phyloP scores from a whole-genome alignment of 2,797 vertebrate species.

The Hippocampus kuda region DNA sequence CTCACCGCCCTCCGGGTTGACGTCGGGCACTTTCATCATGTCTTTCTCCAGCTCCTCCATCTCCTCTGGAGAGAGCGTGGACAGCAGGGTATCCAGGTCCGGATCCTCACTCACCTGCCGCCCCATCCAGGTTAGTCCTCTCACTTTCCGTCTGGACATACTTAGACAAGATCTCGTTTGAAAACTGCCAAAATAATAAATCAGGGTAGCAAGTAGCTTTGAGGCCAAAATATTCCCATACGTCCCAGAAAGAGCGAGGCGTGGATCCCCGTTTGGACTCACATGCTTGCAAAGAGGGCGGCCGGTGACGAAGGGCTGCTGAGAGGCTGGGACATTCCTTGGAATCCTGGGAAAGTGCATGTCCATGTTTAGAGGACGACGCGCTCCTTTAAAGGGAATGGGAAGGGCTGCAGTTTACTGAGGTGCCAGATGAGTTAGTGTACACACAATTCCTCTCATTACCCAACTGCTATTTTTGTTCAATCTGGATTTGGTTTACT shows the following conservation, averaged over 20 bases:
- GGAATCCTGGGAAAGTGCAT: constrained; percentile 88
- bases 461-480: constrained; percentile 42
- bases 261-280: constrained; percentile 47
- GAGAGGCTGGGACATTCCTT: constrained; percentile 92
- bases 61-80: constrained; percentile 90
- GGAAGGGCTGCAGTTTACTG: constrained; percentile 70
- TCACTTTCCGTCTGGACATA: constrained; percentile 78
- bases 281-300: constrained; percentile 34
- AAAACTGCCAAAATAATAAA: constrained; percentile 9
- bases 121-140: constrained; percentile 78
- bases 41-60: constrained; percentile 90
- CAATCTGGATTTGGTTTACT: constrained; percentile 6
- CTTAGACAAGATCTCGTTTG: neutral
- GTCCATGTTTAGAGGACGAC: constrained; percentile 96
- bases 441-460: constrained; percentile 49
- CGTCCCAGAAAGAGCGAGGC: constrained; percentile 41
- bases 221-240: constrained; percentile 10
- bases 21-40: constrained; percentile 76
- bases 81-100: constrained; percentile 88
- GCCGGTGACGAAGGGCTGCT: constrained; percentile 61
- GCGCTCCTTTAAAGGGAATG: constrained; percentile 97
- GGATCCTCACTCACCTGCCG: constrained; percentile 97
- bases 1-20: constrained; percentile 65
- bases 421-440: constrained; percentile 45
- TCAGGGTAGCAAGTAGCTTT: constrained; percentile 35